These are phyloP conservation scores for Sympetrum striolatum DNA, from an alignment of 2,888 invertebrate species.

Conservation along the genomic window DNA sequence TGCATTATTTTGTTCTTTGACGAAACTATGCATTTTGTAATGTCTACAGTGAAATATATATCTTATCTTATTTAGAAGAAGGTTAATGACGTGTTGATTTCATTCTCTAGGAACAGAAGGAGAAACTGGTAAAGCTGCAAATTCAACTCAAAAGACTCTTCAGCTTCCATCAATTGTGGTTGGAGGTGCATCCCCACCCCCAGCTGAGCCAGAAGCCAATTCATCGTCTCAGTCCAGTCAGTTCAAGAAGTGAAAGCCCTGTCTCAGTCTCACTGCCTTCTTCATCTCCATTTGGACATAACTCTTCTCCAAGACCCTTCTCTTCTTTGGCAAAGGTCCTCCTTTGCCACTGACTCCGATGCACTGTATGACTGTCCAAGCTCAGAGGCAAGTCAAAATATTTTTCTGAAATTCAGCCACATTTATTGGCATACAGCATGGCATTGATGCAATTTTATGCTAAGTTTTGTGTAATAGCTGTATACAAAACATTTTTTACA, in stretches of 20 bases:
- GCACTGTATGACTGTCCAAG: constrained; percentile 81
- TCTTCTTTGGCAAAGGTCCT: constrained; percentile 45
- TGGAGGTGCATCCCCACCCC: constrained; percentile 10
- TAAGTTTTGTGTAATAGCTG: no score
- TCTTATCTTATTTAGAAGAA: neutral
- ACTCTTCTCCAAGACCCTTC: constrained; percentile 50
- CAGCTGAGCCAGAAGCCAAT: neutral
- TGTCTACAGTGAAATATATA: no score
- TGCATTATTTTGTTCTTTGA: no score
- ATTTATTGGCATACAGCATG: neutral
- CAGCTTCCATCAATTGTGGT: constrained; percentile 70
- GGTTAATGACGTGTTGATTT: neutral
- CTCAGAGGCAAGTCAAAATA: constrained; percentile 63
- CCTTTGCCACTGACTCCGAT: constrained; percentile 76
- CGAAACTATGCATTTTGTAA: no score
- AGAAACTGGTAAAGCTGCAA: constrained; percentile 47
- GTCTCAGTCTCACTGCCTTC: constrained; percentile 65
- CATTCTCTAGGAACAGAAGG: constrained; percentile 47
- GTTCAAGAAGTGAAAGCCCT: constrained; percentile 81
- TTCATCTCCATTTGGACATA: constrained; percentile 75
- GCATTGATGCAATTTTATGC: no score
- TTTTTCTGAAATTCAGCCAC: neutral
- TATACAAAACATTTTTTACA: no score
- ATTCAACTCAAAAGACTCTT: constrained; percentile 53
- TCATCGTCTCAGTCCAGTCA: constrained; percentile 69